phyloP scores from a whole-genome alignment of 2,888 invertebrate genomes.

The Hymenopus coronatus region DNA sequence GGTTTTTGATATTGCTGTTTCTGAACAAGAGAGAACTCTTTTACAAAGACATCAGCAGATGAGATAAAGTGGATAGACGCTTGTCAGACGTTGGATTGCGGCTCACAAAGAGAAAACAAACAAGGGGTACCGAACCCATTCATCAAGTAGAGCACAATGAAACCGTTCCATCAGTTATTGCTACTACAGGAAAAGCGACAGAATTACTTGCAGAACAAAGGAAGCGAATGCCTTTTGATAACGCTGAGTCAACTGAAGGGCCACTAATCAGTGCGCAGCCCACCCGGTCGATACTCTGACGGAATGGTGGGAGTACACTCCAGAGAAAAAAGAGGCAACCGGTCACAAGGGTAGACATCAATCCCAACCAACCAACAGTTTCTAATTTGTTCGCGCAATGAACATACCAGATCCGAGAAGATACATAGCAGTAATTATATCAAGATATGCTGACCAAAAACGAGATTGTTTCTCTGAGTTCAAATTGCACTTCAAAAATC shows the following conservation, averaged over 20 bases:
- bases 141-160: background rate
- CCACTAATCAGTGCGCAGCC: background rate
- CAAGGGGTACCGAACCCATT: background rate
- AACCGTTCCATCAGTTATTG: background rate
- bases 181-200: background rate
- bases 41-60: no score
- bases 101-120: background rate
- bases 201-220: background rate
- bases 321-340: background rate
- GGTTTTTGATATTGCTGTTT: no score
- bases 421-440: no score
- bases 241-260: background rate
- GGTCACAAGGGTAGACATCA: background rate
- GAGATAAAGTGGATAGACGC: background rate
- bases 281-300: background rate
- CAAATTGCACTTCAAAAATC: no score
- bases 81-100: background rate
- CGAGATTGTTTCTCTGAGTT: no score
- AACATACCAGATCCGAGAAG: no score
- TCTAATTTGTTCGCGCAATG: no score
- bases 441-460: no score
- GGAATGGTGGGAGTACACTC: background rate
- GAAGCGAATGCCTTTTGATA: background rate
- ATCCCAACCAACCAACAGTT: background rate
- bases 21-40: no score